These are phyloP conservation scores for Thyatira batis DNA, from an alignment of 2,888 invertebrate genomes.

Conservation along the genomic window DNA sequence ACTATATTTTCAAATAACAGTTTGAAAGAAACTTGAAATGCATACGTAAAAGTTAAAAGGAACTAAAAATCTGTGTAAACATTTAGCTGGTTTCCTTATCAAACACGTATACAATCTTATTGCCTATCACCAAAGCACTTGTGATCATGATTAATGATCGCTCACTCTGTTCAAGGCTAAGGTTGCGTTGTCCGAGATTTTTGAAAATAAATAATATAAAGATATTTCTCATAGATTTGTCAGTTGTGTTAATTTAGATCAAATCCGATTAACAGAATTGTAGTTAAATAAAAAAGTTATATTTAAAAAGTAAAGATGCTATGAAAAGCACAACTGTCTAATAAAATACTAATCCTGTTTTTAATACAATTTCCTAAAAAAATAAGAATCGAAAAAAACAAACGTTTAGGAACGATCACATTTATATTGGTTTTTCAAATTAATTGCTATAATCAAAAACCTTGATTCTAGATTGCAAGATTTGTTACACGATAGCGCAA, in stretches of 20 bases:
- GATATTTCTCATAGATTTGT: too few species aligned
- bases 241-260: too few species aligned
- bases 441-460: too few species aligned
- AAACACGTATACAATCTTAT: neutral
- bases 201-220: neutral
- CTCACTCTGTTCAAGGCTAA: constrained; percentile 1
- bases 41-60: neutral
- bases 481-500: neutral
- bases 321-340: too few species aligned
- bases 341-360: too few species aligned
- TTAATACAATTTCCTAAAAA: too few species aligned
- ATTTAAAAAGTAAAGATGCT: too few species aligned
- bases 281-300: too few species aligned
- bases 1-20: neutral
- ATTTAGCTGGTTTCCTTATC: neutral
- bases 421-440: too few species aligned
- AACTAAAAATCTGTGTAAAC: neutral
- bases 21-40: neutral
- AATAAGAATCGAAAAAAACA: too few species aligned
- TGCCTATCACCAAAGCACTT: neutral
- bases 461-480: neutral
- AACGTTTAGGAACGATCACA: too few species aligned
- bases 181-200: neutral
- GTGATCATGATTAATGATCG: constrained; percentile 3
- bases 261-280: too few species aligned